Base-by-base conservation (phyloP, 2,797 vertebrate species). In the Pangasius mekongensis region DNA sequence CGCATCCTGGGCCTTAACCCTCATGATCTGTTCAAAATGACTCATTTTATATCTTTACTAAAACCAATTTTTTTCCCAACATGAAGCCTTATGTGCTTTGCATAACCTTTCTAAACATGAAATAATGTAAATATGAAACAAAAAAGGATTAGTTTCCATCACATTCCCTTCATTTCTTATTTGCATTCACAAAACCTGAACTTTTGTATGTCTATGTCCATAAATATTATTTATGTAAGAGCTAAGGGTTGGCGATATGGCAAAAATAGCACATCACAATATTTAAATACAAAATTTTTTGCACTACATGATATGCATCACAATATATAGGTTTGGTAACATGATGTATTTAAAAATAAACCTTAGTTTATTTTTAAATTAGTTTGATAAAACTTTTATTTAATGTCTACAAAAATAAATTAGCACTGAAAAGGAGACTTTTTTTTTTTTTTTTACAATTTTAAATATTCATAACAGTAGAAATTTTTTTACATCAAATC, bases 1-100 rank as follows among this genome's bases (percentile, higher is more conserved):
- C 84, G 66, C 84, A 62, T 84, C 90, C 80, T 62, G 30, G 1
- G 76, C 88, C 83, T 89, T 86, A 90, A 66, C 73, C 60, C 85
- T 66, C 52, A 27, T 24, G 10, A 33, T 78, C 58, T 64, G n/a
- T 52, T 85, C 16, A n/a, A 64, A 83, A 64, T 52, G 62, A 83
- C 39, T 66, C 60, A 66, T 30, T 83, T 30, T 69, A 52, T 30
- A 20, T 30, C 82, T 83, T 36, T 27, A 82, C 56, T 8, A 27
- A 39, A 83, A 43, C 22, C 0, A 43, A 30, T 3, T n/a, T n/a
- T 66, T 33, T 52, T 24, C 1, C 27, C 43, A 52, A 30, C n/a
- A 52, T 22, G 2, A 64, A 67, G 43, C 47, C 67, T 36, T 36
- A 33, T 20, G 27, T n/a, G 5, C 11, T 14, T 47, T 18, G 54